Evolutionary conservation across 2,797 vertebrate genomes (phyloP), one percentile per base, ranked within the genome.

Genomic region (Clarias pachynema): DNA sequence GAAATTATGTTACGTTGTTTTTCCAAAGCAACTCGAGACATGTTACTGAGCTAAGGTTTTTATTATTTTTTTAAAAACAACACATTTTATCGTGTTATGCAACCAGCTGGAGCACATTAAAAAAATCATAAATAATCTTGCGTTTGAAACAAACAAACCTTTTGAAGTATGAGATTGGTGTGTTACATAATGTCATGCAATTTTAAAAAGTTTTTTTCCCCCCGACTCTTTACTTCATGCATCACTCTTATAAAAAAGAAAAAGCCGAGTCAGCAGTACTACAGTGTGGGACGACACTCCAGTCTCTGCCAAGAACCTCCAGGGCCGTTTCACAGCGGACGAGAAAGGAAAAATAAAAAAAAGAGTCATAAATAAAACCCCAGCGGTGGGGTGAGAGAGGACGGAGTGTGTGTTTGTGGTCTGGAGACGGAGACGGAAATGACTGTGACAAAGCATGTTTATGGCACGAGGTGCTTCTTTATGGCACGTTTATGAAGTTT

Each of bases 401-500:
- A 49, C 8, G 8, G 15, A 26, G 56, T 12, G 77, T 56, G 87
- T 5, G 49, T 56, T 16, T 56, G 49, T 57, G 44, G 37, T 40
- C 29, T 2, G 24, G 66, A 24, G 69, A 34, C 1, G 16, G 60
- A 62, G 65, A 29, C 37, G 80, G 44, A 86, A 85, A 84, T 59
- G 69, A 72, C 84, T 56, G 66, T 86, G 87, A 90, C 82, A 82
- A 83, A 84, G 75, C 86, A 80, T 29, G 78, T 88, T 78, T 81
- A 83, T 34, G 49, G 26, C 53, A 44, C 0, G 10, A 57, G 79
- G 31, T 18, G 59, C 85, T 83, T 29, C 79, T 86, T 78, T 78
- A 81, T 44, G 59, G 63, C 53, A 20, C 1, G 22, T 81, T 56
- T 29, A 85, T 81, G 44, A 81, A 66, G 79, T 65, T 74, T 69